phyloP scores from a whole-genome alignment of 2,888 invertebrate genomes.

The Drosophila setosimentum region DNA sequence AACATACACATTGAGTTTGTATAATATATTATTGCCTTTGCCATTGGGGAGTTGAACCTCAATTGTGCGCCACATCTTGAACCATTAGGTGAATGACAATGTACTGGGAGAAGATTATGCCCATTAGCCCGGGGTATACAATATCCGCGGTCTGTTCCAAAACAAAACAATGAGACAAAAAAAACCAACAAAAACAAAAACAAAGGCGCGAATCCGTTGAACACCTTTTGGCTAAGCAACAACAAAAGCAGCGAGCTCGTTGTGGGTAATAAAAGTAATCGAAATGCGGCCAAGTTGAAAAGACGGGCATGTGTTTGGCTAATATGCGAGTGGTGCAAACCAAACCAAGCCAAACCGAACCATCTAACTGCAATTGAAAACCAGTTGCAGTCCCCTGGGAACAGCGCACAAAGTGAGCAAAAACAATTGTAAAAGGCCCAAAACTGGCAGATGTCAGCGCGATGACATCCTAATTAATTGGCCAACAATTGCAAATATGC shows the following conservation, averaged over 20 bases:
- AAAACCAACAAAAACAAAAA: constrained; percentile 1
- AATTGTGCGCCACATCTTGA: constrained; percentile 14
- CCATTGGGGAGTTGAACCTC: constrained; percentile 17
- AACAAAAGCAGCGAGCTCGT: constrained; percentile 57
- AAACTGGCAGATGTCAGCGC: constrained; percentile 51
- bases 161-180: background rate
- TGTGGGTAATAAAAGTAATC: constrained; percentile 58
- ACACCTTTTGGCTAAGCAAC: constrained; percentile 66
- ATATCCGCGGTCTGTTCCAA: background rate
- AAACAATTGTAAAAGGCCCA: constrained; percentile 43
- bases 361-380: constrained; percentile 7
- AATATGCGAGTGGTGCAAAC: constrained; percentile 48
- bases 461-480: constrained; percentile 63
- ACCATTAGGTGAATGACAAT: background rate
- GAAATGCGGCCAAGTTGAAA: constrained; percentile 50
- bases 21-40: background rate
- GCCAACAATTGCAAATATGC: constrained; percentile 39
- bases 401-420: constrained; percentile 59
- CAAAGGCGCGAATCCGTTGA: constrained; percentile 26
- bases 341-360: background rate
- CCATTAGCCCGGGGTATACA: constrained; percentile 14
- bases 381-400: constrained; percentile 52
- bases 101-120: background rate
- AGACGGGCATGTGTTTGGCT: constrained; percentile 38
- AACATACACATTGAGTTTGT: background rate